phyloP scores from a whole-genome alignment of 2,797 vertebrate genomes.

The Hyperoplus immaculatus region DNA sequence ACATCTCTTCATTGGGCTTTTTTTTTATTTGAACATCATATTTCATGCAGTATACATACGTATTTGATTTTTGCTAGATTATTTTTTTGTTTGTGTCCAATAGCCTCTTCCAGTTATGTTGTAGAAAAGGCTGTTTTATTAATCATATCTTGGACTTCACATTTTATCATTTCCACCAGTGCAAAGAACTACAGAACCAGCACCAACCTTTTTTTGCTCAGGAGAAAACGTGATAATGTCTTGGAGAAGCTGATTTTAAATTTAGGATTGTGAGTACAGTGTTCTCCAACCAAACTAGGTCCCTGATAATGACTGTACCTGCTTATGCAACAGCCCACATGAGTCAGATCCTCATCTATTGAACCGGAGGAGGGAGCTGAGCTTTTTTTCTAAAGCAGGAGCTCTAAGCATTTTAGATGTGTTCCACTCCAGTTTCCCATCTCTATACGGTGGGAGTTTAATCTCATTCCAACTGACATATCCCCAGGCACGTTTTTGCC shows the following conservation, averaged over 20 bases:
- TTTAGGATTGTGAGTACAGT: constrained; percentile 20
- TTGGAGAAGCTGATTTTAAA: constrained; percentile 49
- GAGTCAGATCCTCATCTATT: constrained; percentile 82
- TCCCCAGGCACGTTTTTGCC: constrained; percentile 74
- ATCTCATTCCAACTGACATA: constrained; percentile 85
- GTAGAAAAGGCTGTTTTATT: constrained; percentile 21
- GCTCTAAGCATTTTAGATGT: constrained; percentile 81
- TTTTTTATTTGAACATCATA: constrained; percentile 6
- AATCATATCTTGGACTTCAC: constrained; percentile 32
- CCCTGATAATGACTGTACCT: constrained; percentile 75
- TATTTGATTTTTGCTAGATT: neutral
- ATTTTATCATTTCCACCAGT: constrained; percentile 29
- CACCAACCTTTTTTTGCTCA: constrained; percentile 24
- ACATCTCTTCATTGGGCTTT: neutral
- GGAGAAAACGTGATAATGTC: constrained; percentile 27
- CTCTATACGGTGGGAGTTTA: constrained; percentile 83
- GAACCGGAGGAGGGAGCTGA: constrained; percentile 71
- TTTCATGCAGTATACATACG: constrained; percentile 1
- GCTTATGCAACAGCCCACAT: constrained; percentile 79
- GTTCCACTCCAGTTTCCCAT: constrained; percentile 77
- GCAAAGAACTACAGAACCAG: constrained; percentile 6
- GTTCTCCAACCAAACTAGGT: constrained; percentile 54
- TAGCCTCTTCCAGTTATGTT: constrained; percentile 28
- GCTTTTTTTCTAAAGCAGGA: constrained; percentile 70
- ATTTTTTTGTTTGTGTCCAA: constrained; percentile 17